phyloP scores from a whole-genome alignment of 2,113 vertebrate genomes.

The Phycodurus eques region DNA sequence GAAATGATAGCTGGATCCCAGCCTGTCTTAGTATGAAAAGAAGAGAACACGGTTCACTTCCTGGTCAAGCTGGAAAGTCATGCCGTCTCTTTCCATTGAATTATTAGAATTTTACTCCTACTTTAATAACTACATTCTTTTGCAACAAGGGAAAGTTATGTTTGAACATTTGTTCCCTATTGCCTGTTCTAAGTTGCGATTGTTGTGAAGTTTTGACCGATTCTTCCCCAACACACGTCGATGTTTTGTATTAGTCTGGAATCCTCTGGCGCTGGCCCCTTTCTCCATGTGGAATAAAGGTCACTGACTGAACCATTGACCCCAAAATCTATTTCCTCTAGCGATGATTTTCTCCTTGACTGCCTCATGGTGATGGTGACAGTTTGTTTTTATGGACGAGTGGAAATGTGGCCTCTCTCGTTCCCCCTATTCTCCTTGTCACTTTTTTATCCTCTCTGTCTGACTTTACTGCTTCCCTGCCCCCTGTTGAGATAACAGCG shows the following conservation, averaged over 20 bases:
- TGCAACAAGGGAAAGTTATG: background rate
- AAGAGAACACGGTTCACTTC: conserved; percentile 32
- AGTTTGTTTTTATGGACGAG: conserved; percentile 61
- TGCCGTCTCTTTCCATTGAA: conserved; percentile 3
- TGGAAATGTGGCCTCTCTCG: conserved; percentile 57
- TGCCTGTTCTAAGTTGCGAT: background rate
- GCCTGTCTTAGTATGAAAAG: conserved; percentile 32
- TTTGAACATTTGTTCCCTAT: background rate
- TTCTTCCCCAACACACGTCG: conserved; percentile 10
- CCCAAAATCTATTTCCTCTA: conserved; percentile 74
- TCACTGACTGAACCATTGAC: conserved; percentile 57
- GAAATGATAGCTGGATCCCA: conserved; percentile 19
- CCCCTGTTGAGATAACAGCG: conserved; percentile 45
- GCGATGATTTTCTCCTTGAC: conserved; percentile 73
- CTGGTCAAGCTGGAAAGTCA: conserved; percentile 25
- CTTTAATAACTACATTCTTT: too few species aligned
- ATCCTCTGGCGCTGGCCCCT: background rate
- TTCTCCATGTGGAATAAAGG: conserved; percentile 32
- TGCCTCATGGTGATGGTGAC: conserved; percentile 48
- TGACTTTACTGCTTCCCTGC: conserved; percentile 25
- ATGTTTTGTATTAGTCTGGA: conserved; percentile 17
- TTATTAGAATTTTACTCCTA: background rate
- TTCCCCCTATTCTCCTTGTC: conserved; percentile 31
- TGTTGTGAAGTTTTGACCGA: background rate
- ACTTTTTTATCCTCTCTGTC: conserved; percentile 22